phyloP scores from a whole-genome alignment of 2,113 vertebrate genomes.

The Saccopteryx leptura region DNA sequence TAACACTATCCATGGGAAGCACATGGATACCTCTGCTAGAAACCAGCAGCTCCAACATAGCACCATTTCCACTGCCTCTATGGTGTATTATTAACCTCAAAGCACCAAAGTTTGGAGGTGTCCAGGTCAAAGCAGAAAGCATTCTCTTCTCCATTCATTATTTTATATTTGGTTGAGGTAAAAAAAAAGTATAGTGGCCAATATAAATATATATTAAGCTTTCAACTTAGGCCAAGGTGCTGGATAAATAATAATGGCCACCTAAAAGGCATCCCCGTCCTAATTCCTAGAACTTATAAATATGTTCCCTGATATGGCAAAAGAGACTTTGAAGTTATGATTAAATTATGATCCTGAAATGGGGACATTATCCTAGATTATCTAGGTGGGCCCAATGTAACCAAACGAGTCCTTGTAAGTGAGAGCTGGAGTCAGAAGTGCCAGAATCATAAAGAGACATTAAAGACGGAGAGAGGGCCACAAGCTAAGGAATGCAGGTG shows the following conservation, averaged over 20 bases:
- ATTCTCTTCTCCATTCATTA: not conserved
- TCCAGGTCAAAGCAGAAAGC: not conserved
- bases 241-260: not conserved
- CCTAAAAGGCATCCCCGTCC: no score
- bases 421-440: not conserved
- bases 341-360: conserved; percentile 14
- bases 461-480: not conserved
- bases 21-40: not conserved
- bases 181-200: not conserved
- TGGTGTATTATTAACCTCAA: not conserved
- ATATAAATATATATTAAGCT: not conserved
- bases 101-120: not conserved
- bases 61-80: not conserved
- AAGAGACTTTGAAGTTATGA: not conserved
- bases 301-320: not conserved
- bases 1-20: no score
- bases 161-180: not conserved
- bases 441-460: not conserved
- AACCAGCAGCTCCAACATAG: no score
- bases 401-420: not conserved
- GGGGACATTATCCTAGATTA: not conserved
- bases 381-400: not conserved
- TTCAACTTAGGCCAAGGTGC: not conserved
- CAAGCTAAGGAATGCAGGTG: not conserved
- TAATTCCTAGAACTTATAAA: not conserved